Percentiles rank a stretch among this genome's conserved stretches.
These are phyloP conservation scores for Pachypanchax playfairii DNA, from an alignment of 2,113 vertebrate species.

Conservation along the genomic window DNA sequence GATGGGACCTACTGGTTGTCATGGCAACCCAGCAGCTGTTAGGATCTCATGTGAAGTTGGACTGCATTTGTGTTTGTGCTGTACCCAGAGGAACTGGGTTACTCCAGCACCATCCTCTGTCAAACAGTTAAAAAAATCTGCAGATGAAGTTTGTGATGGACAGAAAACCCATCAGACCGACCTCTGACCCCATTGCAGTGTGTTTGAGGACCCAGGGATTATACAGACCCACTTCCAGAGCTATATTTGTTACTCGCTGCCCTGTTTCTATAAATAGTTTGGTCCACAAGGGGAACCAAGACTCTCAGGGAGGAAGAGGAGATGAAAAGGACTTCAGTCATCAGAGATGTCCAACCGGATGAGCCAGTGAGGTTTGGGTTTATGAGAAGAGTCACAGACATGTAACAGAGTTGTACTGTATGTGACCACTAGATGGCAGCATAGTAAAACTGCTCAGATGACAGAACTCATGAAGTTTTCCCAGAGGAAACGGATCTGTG, in stretches of 20 bases:
- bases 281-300: constrained; percentile 37
- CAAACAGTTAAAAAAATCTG: neutral
- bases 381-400: too few relatives aligned
- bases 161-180: neutral
- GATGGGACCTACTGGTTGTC: neutral
- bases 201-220: constrained; percentile 56
- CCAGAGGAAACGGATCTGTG: too few relatives aligned
- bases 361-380: too few relatives aligned
- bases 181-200: neutral
- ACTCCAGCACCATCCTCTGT: too few relatives aligned
- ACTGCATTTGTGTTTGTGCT: neutral
- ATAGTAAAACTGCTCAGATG: too few relatives aligned
- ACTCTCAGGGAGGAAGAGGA: constrained; percentile 18
- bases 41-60: neutral
- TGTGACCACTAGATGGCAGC: too few relatives aligned
- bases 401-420: too few relatives aligned
- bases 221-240: constrained; percentile 73
- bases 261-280: constrained; percentile 73
- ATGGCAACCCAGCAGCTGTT: neutral
- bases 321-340: neutral
- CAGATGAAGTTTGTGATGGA: neutral
- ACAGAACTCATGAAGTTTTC: too few relatives aligned
- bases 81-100: neutral
- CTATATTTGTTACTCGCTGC: constrained; percentile 70
- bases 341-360: too few relatives aligned